Evolutionary conservation across 2,797 vertebrate species (phyloP).

Genomic region (Orientallactaga sibirica): DNA sequence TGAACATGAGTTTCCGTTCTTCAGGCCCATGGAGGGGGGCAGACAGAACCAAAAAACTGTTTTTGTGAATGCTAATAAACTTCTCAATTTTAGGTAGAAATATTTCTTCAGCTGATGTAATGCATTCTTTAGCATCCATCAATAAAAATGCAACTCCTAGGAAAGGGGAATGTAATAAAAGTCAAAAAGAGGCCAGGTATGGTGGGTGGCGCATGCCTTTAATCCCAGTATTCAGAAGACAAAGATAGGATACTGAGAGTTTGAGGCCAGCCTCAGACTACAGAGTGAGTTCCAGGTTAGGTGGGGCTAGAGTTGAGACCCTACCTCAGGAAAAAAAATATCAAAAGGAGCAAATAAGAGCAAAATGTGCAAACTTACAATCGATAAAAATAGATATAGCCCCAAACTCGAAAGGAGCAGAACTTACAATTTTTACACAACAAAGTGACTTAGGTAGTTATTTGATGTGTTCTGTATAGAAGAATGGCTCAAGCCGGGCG

Average conservation of each 20-base stretch:
- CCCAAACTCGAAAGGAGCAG: background rate
- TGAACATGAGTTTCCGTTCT: slow-evolving; percentile 90
- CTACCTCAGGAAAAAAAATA: background rate
- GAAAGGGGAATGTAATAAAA: slow-evolving; percentile 61
- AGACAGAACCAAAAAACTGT: slow-evolving; percentile 93
- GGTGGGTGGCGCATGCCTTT: too few relatives aligned
- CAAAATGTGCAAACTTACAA: slow-evolving; percentile 30
- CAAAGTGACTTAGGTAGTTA: background rate
- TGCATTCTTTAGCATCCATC: slow-evolving; percentile 89
- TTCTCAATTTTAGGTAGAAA: slow-evolving; percentile 89
- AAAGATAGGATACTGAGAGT: too few relatives aligned
- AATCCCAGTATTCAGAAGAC: too few relatives aligned
- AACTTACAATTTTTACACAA: slow-evolving; percentile 43
- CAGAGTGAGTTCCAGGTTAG: too few relatives aligned
- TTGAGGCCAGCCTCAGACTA: too few relatives aligned
- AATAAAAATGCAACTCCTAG: slow-evolving; percentile 95
- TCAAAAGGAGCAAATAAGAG: background rate
- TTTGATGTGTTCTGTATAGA: slow-evolving; percentile 52
- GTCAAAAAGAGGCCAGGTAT: background rate
- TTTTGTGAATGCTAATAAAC: slow-evolving; percentile 94
- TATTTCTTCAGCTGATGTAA: slow-evolving; percentile 85
- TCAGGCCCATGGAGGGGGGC: slow-evolving; percentile 90
- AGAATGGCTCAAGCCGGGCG: background rate
- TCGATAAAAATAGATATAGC: slow-evolving; percentile 34
- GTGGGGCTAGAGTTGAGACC: too few relatives aligned